Evolutionary conservation across 1,140 invertebrate genomes (phyloP).

Genomic region (Belonocnema kinseyi): DNA sequence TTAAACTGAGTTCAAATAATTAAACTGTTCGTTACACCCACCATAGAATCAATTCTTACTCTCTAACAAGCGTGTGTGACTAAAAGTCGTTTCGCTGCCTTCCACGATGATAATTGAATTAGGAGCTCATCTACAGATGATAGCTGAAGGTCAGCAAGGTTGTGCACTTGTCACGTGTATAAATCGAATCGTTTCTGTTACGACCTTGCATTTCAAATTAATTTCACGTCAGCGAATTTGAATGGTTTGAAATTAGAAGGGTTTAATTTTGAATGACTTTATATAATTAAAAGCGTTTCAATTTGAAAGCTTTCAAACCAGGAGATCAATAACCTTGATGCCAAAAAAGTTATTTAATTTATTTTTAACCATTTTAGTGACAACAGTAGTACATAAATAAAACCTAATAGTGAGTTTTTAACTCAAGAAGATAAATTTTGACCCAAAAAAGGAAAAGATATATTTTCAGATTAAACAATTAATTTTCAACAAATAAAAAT

Average conservation of each 20-base stretch:
- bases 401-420: no score
- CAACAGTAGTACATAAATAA: no score
- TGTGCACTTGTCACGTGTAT: conserved; percentile 14
- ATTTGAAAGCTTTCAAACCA: background rate
- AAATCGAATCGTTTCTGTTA: conserved; percentile 8
- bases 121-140: conserved; percentile 22
- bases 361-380: no score
- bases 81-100: conserved; percentile 19
- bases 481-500: no score
- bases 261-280: background rate
- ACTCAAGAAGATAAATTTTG: no score
- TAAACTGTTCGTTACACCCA: background rate
- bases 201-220: conserved; percentile 22
- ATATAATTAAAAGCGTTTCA: background rate
- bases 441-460: no score
- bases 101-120: conserved; percentile 23
- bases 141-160: conserved; percentile 18
- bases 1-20: background rate
- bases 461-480: no score
- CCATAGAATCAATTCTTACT: background rate
- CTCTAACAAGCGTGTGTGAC: background rate
- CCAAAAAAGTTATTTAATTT: no score
- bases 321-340: no score
- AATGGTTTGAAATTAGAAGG: conserved; percentile 6
- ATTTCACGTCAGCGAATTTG: background rate